Conservation (phyloP, 1,140 invertebrate species). For the Hyposmocoma kahamanoa region DNA sequence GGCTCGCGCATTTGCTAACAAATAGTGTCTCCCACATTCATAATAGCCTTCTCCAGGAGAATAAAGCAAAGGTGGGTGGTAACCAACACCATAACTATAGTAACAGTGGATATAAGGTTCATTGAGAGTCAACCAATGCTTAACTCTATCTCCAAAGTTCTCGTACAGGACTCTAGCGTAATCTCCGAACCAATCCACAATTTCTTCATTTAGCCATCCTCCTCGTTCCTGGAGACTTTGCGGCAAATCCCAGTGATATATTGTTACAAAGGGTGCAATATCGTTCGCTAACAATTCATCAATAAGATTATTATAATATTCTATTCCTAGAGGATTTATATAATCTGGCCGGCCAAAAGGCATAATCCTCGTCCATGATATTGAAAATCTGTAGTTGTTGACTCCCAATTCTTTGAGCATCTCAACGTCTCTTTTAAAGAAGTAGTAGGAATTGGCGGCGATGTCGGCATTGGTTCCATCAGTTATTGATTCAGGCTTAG, state of each 20-base stretch:
- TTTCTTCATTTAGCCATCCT: constrained; percentile 72
- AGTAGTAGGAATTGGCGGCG: constrained; percentile 75
- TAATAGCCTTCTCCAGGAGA: constrained; percentile 63
- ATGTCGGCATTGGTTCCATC: constrained; percentile 71
- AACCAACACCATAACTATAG: constrained; percentile 44
- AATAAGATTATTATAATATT: constrained; percentile 77
- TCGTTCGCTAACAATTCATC: constrained; percentile 68
- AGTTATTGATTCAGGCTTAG: constrained; percentile 46
- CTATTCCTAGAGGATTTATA: constrained; percentile 71
- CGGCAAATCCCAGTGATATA: constrained; percentile 74
- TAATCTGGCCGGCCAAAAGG: constrained; percentile 68
- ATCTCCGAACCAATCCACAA: constrained; percentile 62
- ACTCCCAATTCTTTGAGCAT: constrained; percentile 63
- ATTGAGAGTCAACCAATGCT: constrained; percentile 50
- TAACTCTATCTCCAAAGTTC: constrained; percentile 62
- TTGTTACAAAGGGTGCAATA: constrained; percentile 71
- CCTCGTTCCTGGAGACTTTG: constrained; percentile 67
- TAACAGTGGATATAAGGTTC: constrained; percentile 49
- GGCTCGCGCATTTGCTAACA: constrained; percentile 73
- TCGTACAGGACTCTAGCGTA: constrained; percentile 52
- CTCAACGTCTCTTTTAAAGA: constrained; percentile 71
- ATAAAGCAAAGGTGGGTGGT: constrained; percentile 58
- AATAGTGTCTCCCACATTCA: constrained; percentile 66
- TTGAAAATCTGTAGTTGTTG: constrained; percentile 77
- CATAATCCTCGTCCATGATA: constrained; percentile 77